Conservation (phyloP, 2,113 vertebrate genomes). For the Halcyon malimbica region DNA sequence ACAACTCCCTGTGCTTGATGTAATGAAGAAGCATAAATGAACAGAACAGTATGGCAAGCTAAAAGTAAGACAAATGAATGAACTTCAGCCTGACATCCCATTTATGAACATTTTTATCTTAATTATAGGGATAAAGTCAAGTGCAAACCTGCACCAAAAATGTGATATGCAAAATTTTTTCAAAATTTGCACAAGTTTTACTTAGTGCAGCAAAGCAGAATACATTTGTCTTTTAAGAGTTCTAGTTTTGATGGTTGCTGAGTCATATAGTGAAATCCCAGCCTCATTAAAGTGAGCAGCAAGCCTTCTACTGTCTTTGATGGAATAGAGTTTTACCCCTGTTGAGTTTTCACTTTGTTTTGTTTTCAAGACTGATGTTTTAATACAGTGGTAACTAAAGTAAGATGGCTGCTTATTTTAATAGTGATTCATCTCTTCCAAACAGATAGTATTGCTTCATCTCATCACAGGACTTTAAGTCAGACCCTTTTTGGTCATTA, state of each 20-base stretch:
- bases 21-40: not conserved
- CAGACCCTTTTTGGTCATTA: slow-evolving; percentile 9
- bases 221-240: not conserved
- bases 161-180: not conserved
- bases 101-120: not conserved
- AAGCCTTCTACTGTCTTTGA: not conserved
- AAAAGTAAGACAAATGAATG: not conserved
- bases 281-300: not conserved
- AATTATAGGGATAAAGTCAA: not conserved
- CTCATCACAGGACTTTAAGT: not conserved
- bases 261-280: not conserved
- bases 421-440: not conserved
- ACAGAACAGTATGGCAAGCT: not conserved
- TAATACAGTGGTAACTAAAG: not conserved
- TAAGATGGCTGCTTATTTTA: not conserved
- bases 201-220: not conserved
- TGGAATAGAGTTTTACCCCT: not conserved
- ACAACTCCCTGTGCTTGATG: not conserved
- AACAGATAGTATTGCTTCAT: not conserved
- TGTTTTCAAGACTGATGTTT: not conserved
- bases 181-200: not conserved
- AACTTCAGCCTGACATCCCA: not conserved
- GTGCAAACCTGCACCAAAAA: not conserved
- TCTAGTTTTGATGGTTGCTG: not conserved
- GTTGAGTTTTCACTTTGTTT: not conserved